Evolutionary conservation across 2,888 invertebrate genomes (phyloP), one percentile per base, ranked within the genome.

Genomic region (Nemoura dubitans): DNA sequence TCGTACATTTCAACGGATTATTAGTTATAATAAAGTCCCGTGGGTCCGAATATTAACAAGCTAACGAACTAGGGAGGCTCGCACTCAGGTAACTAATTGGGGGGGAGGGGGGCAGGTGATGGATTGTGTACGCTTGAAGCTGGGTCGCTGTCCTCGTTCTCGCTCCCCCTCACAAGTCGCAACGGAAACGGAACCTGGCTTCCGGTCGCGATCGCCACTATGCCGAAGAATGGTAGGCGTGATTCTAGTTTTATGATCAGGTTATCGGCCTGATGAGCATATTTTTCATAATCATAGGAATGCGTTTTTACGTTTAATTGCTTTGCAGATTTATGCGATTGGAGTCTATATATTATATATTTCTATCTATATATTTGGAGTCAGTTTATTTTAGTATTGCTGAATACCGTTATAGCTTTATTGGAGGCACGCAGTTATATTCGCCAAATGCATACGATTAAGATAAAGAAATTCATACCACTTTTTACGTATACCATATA

Each of bases 101-200:
- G 59, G 59, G 1, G 59, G 59, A 14, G 59, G 59, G 59, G 1
- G 59, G 59, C 59, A 59, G 27, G 78, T 78, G 78, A 78, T 28
- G 78, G 14, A 78, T 78, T 78, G 5, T 7, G 81, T 27, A 14
- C 59, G 16, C 14, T 1, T 14, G 59, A 59, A 25, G 84, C 6
- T 86, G 86, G 87, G 86, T 87, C 85, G 85, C 30, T 86, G 87
- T 84, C 87, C 87, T 59, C 77, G 81, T 16, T 84, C 84, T 2
- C 27, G n/a, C 76, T 26, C 84, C 59, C 84, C 27, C 84, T 6
- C 83, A 59, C 25, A 6, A 83, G 36, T 36, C 25, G 27, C 2
- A 43, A 86, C 85, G 87, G 87, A 87, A 87, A 85, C 87, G 87
- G 87, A 87, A 86, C 76, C 77, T 86, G 27, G 30, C 28, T 86